Evolutionary conservation across 2,888 invertebrate species (phyloP), one percentile per base, ranked within the genome.

Genomic region (Isotomurus palustris): DNA sequence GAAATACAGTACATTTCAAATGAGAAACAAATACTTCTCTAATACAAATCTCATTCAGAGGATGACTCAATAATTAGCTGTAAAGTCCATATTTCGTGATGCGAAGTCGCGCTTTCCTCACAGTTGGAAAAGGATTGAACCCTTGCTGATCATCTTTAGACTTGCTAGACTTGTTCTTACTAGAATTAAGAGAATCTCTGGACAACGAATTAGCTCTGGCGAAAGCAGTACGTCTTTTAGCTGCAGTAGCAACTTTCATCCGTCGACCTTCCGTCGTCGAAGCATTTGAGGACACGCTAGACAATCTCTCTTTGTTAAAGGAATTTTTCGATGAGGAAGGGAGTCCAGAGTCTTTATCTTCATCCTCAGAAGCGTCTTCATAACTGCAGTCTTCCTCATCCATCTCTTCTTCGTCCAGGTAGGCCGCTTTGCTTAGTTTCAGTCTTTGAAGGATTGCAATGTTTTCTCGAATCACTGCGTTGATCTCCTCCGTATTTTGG

Each of bases 341-440:
- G 28, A 45, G 45, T 5, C 45, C 45, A 8, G 45, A 28, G 29
- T 28, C 43, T 19, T 19, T 38, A 14, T 38, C 38, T 1, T 52
- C 50, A 36, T 49, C 58, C 19, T 58, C 64, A 6, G 57, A 56
- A 24, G 59, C 62, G 27, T 62, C 58, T 28, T 58, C 62, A 27
- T 57, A 54, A 29, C 38, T 38, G n/a, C 24, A 29, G 8, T 44
- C 51, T 2, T 54, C 56, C 40, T 36, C 87, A 22, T 78, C 78
- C 52, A 87, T 87, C 10, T 60, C 56, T 12, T 56, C 56, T 50
- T 75, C 72, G 19, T 76, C 72, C 25, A 78, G 71, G 35, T 82
- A 82, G 73, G 83, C 80, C 57, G 83, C 74, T 62, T 82, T 78
- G 62, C 82, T 78, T 17, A 82, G 76, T 54, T 70, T 70, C 60